Evolutionary conservation across 2,113 vertebrate species (phyloP).

Genomic region (Phalacrocorax pelagicus): DNA sequence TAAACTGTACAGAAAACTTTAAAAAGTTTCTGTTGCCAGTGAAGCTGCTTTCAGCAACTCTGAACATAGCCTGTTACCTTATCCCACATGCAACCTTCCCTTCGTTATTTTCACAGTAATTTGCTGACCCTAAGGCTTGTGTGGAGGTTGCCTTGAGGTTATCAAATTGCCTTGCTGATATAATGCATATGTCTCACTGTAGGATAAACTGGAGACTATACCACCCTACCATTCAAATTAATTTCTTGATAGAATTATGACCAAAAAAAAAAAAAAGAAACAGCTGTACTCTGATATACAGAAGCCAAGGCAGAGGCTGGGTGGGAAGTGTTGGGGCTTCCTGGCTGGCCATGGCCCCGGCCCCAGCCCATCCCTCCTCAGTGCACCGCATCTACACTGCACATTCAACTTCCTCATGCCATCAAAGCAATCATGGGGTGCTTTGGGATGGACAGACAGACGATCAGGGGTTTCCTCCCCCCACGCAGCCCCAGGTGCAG

Average conservation of each 20-base stretch:
- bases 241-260: neutral
- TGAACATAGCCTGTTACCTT: neutral
- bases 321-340: neutral
- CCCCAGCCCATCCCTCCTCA: neutral
- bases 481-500: neutral
- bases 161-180: neutral
- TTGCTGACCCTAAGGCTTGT: neutral
- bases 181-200: neutral
- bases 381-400: no score
- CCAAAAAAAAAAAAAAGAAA: neutral
- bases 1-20: neutral
- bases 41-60: neutral
- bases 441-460: neutral
- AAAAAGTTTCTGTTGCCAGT: neutral
- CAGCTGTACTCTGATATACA: neutral
- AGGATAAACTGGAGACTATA: neutral
- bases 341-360: neutral
- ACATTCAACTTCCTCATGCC: neutral
- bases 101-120: neutral
- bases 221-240: neutral
- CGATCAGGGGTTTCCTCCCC: neutral
- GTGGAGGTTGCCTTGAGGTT: neutral
- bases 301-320: neutral
- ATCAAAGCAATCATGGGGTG: rapidly evolving
- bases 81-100: neutral